Evolutionary conservation across 2,797 vertebrate species (phyloP).

Genomic region (Urosaurus nigricauda): DNA sequence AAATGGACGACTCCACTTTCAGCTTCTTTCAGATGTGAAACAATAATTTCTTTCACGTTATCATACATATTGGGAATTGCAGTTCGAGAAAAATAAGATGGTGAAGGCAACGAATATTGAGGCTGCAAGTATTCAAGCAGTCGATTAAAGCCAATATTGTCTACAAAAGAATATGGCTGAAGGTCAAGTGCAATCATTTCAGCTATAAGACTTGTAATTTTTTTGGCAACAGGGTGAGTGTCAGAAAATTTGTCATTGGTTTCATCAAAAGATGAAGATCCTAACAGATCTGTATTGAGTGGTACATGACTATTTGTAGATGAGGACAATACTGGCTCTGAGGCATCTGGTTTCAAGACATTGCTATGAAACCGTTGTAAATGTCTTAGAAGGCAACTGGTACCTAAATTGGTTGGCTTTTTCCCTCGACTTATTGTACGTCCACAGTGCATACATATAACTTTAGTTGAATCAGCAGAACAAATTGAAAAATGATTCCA

Average conservation of each 20-base stretch:
- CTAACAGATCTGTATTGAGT: slow-evolving; percentile 82
- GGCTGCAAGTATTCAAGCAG: slow-evolving; percentile 95
- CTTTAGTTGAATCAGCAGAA: slow-evolving; percentile 94
- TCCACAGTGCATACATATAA: slow-evolving; percentile 97
- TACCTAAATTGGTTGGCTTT: slow-evolving; percentile 97
- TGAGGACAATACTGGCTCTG: slow-evolving; percentile 83
- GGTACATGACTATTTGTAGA: slow-evolving; percentile 81
- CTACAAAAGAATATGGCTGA: slow-evolving; percentile 95
- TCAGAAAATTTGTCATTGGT: slow-evolving; percentile 88
- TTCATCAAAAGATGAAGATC: slow-evolving; percentile 84
- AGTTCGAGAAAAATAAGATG: slow-evolving; percentile 95
- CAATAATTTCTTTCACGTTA: slow-evolving; percentile 89
- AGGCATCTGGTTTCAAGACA: slow-evolving; percentile 88
- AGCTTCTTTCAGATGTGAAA: slow-evolving; percentile 93
- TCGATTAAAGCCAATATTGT: slow-evolving; percentile 93
- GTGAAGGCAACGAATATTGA: slow-evolving; percentile 92
- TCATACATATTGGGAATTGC: slow-evolving; percentile 98
- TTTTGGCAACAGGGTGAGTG: slow-evolving; percentile 96
- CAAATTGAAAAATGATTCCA: slow-evolving; percentile 99
- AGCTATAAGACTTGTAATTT: slow-evolving; percentile 95
- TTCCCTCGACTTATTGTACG: slow-evolving; percentile 97
- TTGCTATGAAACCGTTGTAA: slow-evolving; percentile 95
- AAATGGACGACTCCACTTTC: slow-evolving; percentile 96
- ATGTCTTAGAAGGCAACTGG: slow-evolving; percentile 95
- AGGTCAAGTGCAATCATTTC: slow-evolving; percentile 99